These are phyloP conservation scores for Adelges cooleyi DNA, from an alignment of 1,140 invertebrate genomes.

Conservation along the genomic window DNA sequence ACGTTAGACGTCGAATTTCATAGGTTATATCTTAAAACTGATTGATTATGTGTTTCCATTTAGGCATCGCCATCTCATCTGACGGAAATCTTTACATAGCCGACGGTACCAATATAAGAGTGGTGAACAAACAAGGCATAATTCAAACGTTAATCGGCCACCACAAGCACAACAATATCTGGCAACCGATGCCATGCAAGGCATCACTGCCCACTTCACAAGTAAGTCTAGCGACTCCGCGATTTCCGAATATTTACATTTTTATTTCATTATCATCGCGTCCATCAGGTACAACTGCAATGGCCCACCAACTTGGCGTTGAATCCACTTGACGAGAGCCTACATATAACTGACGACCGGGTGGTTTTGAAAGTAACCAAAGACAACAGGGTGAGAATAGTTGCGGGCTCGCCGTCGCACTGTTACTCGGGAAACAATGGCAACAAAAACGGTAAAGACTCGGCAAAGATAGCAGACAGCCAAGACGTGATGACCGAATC, in stretches of 20 bases:
- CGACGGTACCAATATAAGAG: conserved; percentile 84
- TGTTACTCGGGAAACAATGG: conserved; percentile 48
- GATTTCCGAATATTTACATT: neutral
- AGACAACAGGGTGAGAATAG: conserved; percentile 78
- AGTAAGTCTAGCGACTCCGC: conserved; percentile 34
- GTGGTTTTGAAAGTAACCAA: conserved; percentile 82
- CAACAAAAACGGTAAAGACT: conserved; percentile 40
- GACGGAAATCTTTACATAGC: conserved; percentile 89
- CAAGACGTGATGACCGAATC: conserved; percentile 31
- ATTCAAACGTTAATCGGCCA: conserved; percentile 89
- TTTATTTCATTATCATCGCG: conserved; percentile 25
- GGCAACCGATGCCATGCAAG: conserved; percentile 74
- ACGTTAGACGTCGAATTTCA: no score
- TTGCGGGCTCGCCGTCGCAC: conserved; percentile 82
- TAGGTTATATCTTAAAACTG: no score
- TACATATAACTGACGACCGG: conserved; percentile 92
- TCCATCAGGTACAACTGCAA: conserved; percentile 66
- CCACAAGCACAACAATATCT: conserved; percentile 81
- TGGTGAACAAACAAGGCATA: conserved; percentile 79
- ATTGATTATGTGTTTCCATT: conserved; percentile 29
- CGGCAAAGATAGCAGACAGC: conserved; percentile 20
- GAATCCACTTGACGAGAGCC: conserved; percentile 81
- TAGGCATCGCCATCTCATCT: conserved; percentile 73
- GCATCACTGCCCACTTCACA: conserved; percentile 62
- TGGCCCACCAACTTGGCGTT: conserved; percentile 91